These are phyloP conservation scores for Beaufortia kweichowensis DNA, from an alignment of 2,113 vertebrate species.

Conservation along the genomic window DNA sequence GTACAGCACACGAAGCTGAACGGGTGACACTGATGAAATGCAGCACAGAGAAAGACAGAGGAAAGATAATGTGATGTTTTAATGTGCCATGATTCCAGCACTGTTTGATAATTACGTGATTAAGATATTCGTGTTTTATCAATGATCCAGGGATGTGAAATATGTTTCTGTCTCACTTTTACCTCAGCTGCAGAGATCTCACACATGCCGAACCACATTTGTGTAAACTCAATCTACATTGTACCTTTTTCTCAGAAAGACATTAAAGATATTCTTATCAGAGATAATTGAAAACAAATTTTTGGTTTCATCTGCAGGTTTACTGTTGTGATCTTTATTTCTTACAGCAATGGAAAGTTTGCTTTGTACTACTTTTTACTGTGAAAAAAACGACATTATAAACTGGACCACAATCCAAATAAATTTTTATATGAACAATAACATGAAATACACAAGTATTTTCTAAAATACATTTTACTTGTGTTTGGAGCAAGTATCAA, in stretches of 20 bases:
- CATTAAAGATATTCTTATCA: neutral
- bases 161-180: neutral
- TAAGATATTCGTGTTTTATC: neutral
- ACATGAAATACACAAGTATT: neutral
- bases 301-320: neutral
- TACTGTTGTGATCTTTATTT: neutral
- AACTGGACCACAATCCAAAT: neutral
- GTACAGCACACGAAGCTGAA: slow-evolving; percentile 82
- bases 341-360: neutral
- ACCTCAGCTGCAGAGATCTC: slow-evolving; percentile 2
- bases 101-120: neutral
- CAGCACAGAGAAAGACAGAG: neutral
- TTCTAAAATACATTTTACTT: neutral
- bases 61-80: neutral
- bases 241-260: neutral
- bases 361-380: neutral
- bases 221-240: neutral
- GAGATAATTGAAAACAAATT: neutral
- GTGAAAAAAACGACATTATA: neutral
- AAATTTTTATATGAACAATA: neutral
- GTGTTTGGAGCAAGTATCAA: neutral
- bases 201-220: neutral
- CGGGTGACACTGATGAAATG: neutral
- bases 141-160: neutral
- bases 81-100: slow-evolving; percentile 29